Percentiles rank a stretch among this genome's conserved stretches.
phyloP scores from a whole-genome alignment of 2,113 vertebrate genomes.

The Boleophthalmus pectinirostris region DNA sequence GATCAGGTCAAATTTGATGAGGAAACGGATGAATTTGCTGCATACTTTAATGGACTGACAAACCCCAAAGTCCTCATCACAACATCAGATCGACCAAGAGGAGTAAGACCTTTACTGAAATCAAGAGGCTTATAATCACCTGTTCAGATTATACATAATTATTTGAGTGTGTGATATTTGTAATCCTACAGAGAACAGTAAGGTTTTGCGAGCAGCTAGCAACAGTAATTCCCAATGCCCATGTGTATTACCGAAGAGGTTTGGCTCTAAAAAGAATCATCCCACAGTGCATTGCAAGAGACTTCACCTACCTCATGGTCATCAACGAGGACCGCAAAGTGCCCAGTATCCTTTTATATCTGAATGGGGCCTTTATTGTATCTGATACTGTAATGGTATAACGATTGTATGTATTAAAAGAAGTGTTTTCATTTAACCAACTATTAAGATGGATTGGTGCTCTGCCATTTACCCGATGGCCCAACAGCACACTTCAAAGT shows the following conservation, averaged over 20 bases:
- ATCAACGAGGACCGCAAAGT: conserved; percentile 93
- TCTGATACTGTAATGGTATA: too few relatives aligned
- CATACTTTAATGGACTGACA: conserved; percentile 92
- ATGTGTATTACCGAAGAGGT: conserved; percentile 96
- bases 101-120: conserved; percentile 75
- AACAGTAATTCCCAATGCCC: conserved; percentile 87
- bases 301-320: conserved; percentile 93
- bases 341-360: conserved; percentile 89
- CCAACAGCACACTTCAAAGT: conserved; percentile 98
- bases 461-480: conserved; percentile 93
- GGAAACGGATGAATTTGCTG: conserved; percentile 95
- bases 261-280: conserved; percentile 94
- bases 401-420: too few relatives aligned
- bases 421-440: conserved; percentile 68
- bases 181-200: conserved; percentile 84
- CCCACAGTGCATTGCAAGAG: conserved; percentile 89
- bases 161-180: not conserved
- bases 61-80: conserved; percentile 98
- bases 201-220: conserved; percentile 91
- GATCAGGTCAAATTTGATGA: conserved; percentile 92
- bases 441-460: conserved; percentile 88
- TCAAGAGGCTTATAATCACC: not conserved
- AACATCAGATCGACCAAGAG: conserved; percentile 94
- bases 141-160: not conserved
- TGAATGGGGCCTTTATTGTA: not conserved